Evolutionary conservation across 2,113 vertebrate species (phyloP).

Genomic region (Aphyosemion australe): DNA sequence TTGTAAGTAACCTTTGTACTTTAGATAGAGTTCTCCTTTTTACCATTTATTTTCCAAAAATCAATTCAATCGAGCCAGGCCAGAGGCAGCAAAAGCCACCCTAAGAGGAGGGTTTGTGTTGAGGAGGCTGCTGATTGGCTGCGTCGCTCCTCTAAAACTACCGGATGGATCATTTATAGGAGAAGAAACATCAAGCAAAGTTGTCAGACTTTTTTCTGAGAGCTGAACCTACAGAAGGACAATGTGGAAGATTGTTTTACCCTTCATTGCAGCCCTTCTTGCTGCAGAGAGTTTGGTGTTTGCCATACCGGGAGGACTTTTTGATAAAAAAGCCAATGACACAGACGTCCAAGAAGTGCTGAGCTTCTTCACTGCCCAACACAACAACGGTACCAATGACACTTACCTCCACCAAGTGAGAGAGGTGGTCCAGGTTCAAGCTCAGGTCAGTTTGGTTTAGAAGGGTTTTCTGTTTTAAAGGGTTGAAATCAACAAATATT

Average conservation of each 20-base stretch:
- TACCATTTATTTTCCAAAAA: too few species aligned
- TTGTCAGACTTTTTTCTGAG: not conserved
- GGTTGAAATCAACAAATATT: too few species aligned
- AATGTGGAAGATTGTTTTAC: slow-evolving; percentile 41
- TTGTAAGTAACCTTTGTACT: too few species aligned
- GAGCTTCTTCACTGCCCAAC: slow-evolving; percentile 78
- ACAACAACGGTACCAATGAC: slow-evolving; percentile 84
- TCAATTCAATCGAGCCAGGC: not conserved
- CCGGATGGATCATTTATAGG: not conserved
- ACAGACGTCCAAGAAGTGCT: slow-evolving; percentile 66
- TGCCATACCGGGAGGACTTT: slow-evolving; percentile 42
- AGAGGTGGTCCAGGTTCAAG: slow-evolving; percentile 63
- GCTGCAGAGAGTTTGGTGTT: slow-evolving; percentile 29
- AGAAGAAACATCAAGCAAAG: not conserved
- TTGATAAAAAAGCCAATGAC: accelerated
- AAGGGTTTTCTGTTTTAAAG: too few species aligned
- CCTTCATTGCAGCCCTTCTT: slow-evolving; percentile 30
- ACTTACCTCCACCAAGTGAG: slow-evolving; percentile 64
- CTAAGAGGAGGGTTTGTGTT: not conserved
- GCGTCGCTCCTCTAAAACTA: not conserved
- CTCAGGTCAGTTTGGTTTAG: slow-evolving; percentile 77
- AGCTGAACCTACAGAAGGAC: accelerated
- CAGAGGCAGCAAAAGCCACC: not conserved
- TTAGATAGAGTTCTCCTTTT: too few species aligned
- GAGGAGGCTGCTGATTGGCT: not conserved